phyloP scores from a whole-genome alignment of 2,797 vertebrate species.

The Propithecus deckenii region DNA sequence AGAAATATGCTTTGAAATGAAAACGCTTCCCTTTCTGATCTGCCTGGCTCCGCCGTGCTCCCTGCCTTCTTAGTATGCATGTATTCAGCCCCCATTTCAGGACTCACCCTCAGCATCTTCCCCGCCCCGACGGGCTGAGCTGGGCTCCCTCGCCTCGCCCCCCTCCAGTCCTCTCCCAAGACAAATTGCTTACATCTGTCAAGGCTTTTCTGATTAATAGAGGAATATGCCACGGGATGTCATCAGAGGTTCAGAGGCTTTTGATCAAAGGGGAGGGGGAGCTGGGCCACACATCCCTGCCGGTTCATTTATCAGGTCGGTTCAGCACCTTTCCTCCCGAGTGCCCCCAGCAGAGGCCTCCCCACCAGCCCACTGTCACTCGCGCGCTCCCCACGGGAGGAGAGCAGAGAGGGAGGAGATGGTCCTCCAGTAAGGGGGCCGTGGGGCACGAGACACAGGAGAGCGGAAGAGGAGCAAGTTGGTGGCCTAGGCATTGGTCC shows the following conservation, averaged over 20 bases:
- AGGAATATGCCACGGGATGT: conserved; percentile 76
- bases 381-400: neutral
- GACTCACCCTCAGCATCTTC: conserved; percentile 59
- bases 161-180: conserved; percentile 54
- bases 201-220: conserved; percentile 80
- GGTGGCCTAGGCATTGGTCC: neutral
- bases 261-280: conserved; percentile 67
- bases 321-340: conserved; percentile 54
- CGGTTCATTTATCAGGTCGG: conserved; percentile 65
- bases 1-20: conserved; percentile 82
- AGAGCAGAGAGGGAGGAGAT: neutral
- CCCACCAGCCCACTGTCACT: neutral
- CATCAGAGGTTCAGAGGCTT: conserved; percentile 75
- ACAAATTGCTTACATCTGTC: conserved; percentile 75
- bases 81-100: conserved; percentile 67
- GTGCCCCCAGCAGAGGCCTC: neutral
- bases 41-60: conserved; percentile 56
- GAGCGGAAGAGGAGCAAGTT: neutral
- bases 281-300: conserved; percentile 64
- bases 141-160: neutral
- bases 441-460: neutral
- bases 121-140: conserved; percentile 34
- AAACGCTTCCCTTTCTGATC: conserved; percentile 76
- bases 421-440: neutral
- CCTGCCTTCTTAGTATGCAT: conserved; percentile 78